Evolutionary conservation across 2,888 invertebrate species (phyloP).

Genomic region (Heliconius cydno): DNA sequence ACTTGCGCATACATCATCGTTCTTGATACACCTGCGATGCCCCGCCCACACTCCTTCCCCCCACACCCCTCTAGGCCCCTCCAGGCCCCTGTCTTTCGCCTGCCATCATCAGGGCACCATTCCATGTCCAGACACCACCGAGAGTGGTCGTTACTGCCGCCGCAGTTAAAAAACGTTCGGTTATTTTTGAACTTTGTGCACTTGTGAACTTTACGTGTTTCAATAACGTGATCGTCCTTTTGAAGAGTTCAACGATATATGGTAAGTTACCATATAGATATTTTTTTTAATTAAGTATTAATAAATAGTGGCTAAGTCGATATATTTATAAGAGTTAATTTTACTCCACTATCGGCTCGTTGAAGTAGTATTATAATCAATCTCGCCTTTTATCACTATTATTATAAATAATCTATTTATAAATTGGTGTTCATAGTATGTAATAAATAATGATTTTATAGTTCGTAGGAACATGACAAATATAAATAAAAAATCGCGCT

Average conservation of each 20-base stretch:
- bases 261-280: conserved; percentile 26
- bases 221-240: conserved; percentile 39
- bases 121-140: conserved; percentile 68
- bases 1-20: conserved; percentile 80
- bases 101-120: conserved; percentile 73
- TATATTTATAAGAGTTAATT: conserved; percentile 25
- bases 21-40: conserved; percentile 76
- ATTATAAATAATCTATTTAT: conserved; percentile 41
- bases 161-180: conserved; percentile 52
- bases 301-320: conserved; percentile 23
- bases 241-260: conserved; percentile 22
- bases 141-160: conserved; percentile 61
- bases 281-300: conserved; percentile 14
- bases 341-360: conserved; percentile 28
- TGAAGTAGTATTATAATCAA: conserved; percentile 34
- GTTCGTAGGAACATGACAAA: not conserved
- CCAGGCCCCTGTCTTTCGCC: conserved; percentile 63
- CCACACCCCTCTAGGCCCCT: conserved; percentile 52
- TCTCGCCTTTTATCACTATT: conserved; percentile 37
- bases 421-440: conserved; percentile 27
- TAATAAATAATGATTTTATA: conserved; percentile 11
- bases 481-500: not conserved
- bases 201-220: conserved; percentile 66
- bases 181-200: conserved; percentile 69
- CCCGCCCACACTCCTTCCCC: conserved; percentile 62